Evolutionary conservation across 2,888 invertebrate species (phyloP), one percentile per base, ranked within the genome.

Genomic region (Drosophila mulleri): DNA sequence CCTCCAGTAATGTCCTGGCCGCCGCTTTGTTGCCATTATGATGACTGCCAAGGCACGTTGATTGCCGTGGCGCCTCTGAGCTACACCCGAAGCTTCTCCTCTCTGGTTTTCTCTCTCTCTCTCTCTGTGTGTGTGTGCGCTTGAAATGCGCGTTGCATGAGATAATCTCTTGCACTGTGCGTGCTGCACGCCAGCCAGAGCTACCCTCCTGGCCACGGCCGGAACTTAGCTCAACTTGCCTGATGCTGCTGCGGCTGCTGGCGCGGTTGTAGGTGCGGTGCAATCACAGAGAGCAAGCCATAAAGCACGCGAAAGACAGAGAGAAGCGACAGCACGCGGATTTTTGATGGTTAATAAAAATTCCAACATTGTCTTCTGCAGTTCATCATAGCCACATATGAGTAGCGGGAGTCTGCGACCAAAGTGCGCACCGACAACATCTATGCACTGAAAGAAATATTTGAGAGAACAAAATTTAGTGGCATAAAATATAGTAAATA

Each of bases 271-370:
- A 23, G 12, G 35, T 54, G 47, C 39, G 56, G 67, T 29, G 48
- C 47, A 66, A 54, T 66, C 54, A 41, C 66, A 48, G 52, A 18
- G 50, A 32, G 39, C 11, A 14, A 32, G 35, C 45, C 18, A 18
- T 11, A 18, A 23, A 23, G 20, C 42, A 47, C 11, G 42, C 8
- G 23, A 12, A 2, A 16, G 23, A 18, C n/a, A 37, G 20, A 32
- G 42, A 29, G 54, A 18, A 60, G 39, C 62, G 44, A 39, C 54
- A 64, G 63, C 53, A 77, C 72, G 78, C 78, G 83, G 72, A 83
- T 84, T 89, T 87, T 84, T 89, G 89, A 89, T 83, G 85, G 91
- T 90, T 91, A 89, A 91, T 91, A 91, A 91, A 91, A 91, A 91
- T 91, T 89, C 90, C 90, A 83, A 89, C 89, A 89, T 87, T 91